Evolutionary conservation across 37 sponge, comb jelly and placozoan species (phyloP).

Genomic region (Chondrosia reniformis): DNA sequence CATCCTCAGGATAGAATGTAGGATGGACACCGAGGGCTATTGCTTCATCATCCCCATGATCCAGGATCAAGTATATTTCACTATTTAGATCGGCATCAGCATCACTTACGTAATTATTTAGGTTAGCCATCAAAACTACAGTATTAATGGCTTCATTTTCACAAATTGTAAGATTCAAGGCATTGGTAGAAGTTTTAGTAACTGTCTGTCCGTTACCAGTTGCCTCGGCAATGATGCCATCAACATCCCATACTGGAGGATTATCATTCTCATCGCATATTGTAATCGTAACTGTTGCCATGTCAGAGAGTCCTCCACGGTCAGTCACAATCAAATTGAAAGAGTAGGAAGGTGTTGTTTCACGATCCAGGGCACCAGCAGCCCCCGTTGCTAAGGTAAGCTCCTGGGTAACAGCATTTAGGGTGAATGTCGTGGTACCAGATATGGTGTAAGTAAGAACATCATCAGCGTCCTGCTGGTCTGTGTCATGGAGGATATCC

Average conservation of each 20-base stretch:
- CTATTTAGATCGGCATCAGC: background rate
- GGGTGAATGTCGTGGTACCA: background rate
- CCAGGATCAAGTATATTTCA: background rate
- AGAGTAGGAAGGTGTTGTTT: background rate
- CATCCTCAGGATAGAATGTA: background rate
- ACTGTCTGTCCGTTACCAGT: no score
- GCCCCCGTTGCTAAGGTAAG: background rate
- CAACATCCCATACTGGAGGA: background rate
- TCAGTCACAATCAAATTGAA: background rate
- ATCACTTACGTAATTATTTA: background rate
- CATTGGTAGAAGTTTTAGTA: no score
- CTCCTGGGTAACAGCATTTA: background rate
- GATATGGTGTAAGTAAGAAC: background rate
- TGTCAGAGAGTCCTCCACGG: background rate
- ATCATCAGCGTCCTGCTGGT: constrained; percentile 26
- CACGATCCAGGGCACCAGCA: background rate
- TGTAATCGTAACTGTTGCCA: background rate
- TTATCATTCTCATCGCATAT: constrained; percentile 14
- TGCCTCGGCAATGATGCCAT: background rate
- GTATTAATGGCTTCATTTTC: background rate
- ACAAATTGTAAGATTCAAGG: background rate
- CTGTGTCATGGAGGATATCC: constrained; percentile 13
- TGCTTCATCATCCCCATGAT: constrained; percentile 15
- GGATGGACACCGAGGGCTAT: background rate
- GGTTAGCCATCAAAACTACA: background rate